Evolutionary conservation across 2,888 invertebrate genomes (phyloP).

Genomic region (Andrena bucephala): DNA sequence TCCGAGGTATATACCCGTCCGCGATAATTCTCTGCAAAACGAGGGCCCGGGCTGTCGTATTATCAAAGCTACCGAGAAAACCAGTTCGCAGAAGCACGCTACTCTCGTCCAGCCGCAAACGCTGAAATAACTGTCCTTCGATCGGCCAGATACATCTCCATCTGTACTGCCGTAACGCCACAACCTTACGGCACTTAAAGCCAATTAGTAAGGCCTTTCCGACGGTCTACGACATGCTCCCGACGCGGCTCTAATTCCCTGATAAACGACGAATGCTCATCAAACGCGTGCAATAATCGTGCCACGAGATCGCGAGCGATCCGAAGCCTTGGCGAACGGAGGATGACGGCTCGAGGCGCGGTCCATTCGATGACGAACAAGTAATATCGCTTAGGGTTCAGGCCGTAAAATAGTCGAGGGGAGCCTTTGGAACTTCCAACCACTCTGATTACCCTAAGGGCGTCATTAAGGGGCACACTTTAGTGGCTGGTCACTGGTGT

Average conservation of each 20-base stretch:
- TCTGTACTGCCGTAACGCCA: slow-evolving; percentile 46
- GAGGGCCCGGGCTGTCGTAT: slow-evolving; percentile 61
- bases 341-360: not conserved
- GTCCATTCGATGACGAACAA: no score
- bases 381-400: no score
- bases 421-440: no score
- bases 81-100: slow-evolving; percentile 63
- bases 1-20: slow-evolving; percentile 22
- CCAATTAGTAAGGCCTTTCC: slow-evolving; percentile 61
- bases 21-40: slow-evolving; percentile 62
- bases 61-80: slow-evolving; percentile 69
- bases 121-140: slow-evolving; percentile 70
- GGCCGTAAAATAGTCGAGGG: no score
- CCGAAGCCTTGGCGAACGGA: not conserved
- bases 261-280: slow-evolving; percentile 20
- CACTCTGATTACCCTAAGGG: no score
- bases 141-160: slow-evolving; percentile 65
- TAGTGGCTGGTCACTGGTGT: no score
- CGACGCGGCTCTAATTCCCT: slow-evolving; percentile 35
- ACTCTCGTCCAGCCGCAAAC: slow-evolving; percentile 35
- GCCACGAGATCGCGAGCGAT: not conserved
- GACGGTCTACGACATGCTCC: slow-evolving; percentile 11
- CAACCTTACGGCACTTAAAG: slow-evolving; percentile 61
- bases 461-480: no score
- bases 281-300: slow-evolving; percentile 12